Evolutionary conservation across 2,113 vertebrate genomes (phyloP).

Genomic region (Asarcornis scutulata): DNA sequence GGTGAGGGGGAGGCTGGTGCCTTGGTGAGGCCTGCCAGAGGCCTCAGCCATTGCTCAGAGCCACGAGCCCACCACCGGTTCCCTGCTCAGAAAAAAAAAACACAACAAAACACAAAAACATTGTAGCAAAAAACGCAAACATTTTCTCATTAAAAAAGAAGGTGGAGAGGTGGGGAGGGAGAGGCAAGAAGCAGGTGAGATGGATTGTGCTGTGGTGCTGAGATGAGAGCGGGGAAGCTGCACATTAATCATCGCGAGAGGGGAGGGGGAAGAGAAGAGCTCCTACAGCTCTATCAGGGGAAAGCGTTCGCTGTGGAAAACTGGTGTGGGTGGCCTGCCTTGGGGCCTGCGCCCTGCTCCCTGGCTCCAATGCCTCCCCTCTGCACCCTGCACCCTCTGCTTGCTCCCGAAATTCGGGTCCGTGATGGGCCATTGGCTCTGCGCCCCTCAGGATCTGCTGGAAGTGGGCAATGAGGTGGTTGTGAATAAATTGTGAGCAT

Average conservation of each 20-base stretch:
- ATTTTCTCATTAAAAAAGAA: neutral
- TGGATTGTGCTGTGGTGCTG: neutral
- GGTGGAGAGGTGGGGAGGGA: neutral
- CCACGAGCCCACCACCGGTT: neutral
- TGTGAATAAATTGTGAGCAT: neutral
- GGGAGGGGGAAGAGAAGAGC: rapidly evolving
- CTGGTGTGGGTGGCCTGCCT: rapidly evolving
- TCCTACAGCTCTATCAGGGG: neutral
- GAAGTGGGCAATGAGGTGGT: neutral
- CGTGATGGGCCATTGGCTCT: neutral
- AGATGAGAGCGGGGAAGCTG: neutral
- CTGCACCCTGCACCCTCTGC: neutral
- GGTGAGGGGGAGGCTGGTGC: neutral
- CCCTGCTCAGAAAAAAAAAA: neutral
- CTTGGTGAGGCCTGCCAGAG: no score
- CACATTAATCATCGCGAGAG: neutral
- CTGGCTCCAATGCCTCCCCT: no score
- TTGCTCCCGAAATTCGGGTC: no score
- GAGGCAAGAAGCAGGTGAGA: neutral
- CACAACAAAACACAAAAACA: neutral
- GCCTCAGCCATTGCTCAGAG: neutral
- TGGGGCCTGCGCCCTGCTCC: neutral
- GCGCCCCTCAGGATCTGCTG: neutral
- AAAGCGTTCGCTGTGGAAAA: neutral
- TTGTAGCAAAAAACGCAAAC: neutral